These are phyloP conservation scores for Tenthredo amoena DNA, from an alignment of 2,888 invertebrate species.

Conservation along the genomic window DNA sequence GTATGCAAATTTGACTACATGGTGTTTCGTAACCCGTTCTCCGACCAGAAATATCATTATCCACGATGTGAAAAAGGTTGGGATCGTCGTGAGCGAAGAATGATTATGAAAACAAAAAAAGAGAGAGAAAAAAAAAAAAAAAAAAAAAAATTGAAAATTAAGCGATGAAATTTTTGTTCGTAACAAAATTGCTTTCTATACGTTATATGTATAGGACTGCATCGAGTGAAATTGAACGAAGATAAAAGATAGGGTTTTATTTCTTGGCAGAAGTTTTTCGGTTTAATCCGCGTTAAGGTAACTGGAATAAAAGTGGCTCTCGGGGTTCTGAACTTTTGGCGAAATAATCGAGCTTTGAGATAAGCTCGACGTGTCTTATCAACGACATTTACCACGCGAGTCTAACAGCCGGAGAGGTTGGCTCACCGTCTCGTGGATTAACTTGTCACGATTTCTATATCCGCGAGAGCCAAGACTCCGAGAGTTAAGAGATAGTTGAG, in stretches of 20 bases:
- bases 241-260: neutral
- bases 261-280: neutral
- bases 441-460: constrained; percentile 44
- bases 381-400: constrained; percentile 33
- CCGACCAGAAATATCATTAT: neutral
- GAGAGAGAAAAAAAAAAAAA: neutral
- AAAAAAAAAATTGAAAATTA: too few species aligned
- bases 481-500: constrained; percentile 33
- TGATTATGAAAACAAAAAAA: neutral
- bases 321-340: neutral
- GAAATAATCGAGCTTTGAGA: constrained; percentile 47
- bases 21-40: constrained; percentile 17
- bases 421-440: constrained; percentile 34
- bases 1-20: constrained; percentile 38
- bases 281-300: neutral
- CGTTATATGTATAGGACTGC: neutral
- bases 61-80: neutral
- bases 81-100: neutral
- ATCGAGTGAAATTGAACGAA: neutral
- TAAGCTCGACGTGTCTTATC: constrained; percentile 45
- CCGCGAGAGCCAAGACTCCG: constrained; percentile 6
- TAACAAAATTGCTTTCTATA: neutral
- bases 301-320: constrained; percentile 14
- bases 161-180: neutral
- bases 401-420: neutral